Evolutionary conservation across 1,140 invertebrate species (phyloP), one percentile per base, ranked within the genome.

Genomic region (Drosophila azteca): DNA sequence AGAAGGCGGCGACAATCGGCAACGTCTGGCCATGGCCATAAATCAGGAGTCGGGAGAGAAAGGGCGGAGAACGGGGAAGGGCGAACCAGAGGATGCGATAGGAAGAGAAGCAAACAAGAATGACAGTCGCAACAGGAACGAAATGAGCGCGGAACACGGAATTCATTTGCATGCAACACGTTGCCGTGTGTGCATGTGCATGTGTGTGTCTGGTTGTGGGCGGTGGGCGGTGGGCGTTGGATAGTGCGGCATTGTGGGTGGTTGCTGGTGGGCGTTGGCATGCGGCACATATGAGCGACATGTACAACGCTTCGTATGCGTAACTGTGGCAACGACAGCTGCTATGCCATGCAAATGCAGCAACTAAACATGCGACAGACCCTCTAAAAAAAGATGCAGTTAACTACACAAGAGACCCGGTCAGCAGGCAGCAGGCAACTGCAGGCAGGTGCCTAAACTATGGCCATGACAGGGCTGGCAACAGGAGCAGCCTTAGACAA

Each of bases 141-240:
- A 70, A 26, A 26, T 4, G 24, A 26, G 64, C 49, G 41, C 54
- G 46, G 39, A 55, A 81, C 70, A 81, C 67, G 78, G 60, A 78
- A 82, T 85, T 85, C 83, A 85, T 85, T 85, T 85, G 82, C 82
- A 85, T 85, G 61, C 82, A 85, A 85, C 82, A 85, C 82, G 82
- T 85, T 85, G 82, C 74, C 74, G 70, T 57, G 77, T 55, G 61
- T 35, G 59, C 17, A 20, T 55, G 61, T 35, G 59, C 17, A 20
- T 20, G 17, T 20, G 17, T 20, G 70, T 57, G 77, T 55, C 58
- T 35, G 59, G 17, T 0, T 20, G 41, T 31, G 53, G 43, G n/a
- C 52, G 24, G 26, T 20, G 17, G n/a, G n/a, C n/a, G n/a, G 41
- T 31, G 53, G 43, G 11, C 52, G 24, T 20, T 45, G 24, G 22